A percentile compares a stretch with the other conserved stretches of the same genome.
Evolutionary conservation across 2,797 vertebrate species (phyloP).

Genomic region (Glossophaga mutica): DNA sequence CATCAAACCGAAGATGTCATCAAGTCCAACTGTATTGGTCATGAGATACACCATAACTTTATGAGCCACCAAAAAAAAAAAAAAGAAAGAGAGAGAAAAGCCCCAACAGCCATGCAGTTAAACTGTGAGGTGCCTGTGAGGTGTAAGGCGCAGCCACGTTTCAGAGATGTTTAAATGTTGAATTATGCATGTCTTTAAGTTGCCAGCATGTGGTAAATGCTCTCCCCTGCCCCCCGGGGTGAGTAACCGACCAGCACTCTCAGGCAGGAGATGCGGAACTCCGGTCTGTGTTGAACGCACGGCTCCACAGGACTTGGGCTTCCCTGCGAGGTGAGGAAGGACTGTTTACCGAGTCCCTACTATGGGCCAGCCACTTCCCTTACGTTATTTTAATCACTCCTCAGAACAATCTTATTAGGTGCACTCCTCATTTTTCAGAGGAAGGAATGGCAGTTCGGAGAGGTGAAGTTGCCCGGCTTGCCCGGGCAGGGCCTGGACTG

Average conservation of each 20-base stretch:
- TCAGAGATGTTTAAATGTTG: background rate
- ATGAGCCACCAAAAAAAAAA: background rate
- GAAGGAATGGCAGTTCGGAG: background rate
- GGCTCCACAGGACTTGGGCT: background rate
- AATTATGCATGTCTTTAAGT: background rate
- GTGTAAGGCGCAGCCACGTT: background rate
- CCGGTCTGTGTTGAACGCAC: background rate
- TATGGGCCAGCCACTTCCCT: background rate
- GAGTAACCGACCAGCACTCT: background rate
- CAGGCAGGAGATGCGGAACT: background rate
- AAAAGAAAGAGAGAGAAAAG: no score
- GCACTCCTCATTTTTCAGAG: background rate
- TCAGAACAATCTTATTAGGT: background rate
- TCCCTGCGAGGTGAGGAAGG: background rate
- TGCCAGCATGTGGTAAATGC: background rate
- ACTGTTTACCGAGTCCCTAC: no score
- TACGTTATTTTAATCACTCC: background rate
- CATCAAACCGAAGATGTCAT: background rate
- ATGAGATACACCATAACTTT: background rate
- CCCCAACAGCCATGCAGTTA: background rate
- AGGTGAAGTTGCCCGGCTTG: background rate
- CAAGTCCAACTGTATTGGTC: background rate
- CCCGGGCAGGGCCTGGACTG: background rate
- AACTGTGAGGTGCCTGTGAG: background rate
- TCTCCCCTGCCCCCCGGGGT: background rate